phyloP scores from a whole-genome alignment of 2,888 invertebrate species.

The Galeopsomyia nigrocyanea region DNA sequence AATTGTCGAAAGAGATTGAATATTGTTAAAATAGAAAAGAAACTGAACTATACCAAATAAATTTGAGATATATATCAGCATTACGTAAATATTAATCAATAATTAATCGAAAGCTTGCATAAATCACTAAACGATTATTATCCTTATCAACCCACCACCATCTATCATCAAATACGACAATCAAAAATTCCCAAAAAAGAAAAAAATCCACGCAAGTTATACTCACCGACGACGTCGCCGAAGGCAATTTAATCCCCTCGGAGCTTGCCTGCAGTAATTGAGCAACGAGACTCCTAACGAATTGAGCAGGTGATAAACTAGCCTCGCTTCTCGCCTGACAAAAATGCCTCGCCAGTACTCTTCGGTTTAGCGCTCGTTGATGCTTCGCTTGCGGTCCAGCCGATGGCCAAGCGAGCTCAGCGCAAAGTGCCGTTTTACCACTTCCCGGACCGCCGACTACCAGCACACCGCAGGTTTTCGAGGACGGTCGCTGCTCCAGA shows the following conservation, averaged over 20 bases:
- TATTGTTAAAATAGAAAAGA: no score
- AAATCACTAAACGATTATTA: no score
- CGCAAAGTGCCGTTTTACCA: slow-evolving; percentile 93
- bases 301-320: slow-evolving; percentile 87
- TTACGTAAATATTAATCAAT: no score
- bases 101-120: no score
- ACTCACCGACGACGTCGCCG: slow-evolving; percentile 25
- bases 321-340: slow-evolving; percentile 88
- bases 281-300: slow-evolving; percentile 86
- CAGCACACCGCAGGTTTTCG: slow-evolving; percentile 89
- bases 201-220: not conserved
- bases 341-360: slow-evolving; percentile 89
- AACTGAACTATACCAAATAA: no score
- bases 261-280: slow-evolving; percentile 80
- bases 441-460: slow-evolving; percentile 93
- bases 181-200: not conserved
- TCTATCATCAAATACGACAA: no score
- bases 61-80: no score
- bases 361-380: slow-evolving; percentile 80
- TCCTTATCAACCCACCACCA: no score
- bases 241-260: slow-evolving; percentile 47
- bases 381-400: slow-evolving; percentile 77
- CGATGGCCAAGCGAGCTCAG: slow-evolving; percentile 82
- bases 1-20: no score
- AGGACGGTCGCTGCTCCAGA: slow-evolving; percentile 87